phyloP scores from a whole-genome alignment of 1,140 invertebrate species.

The Glossosoma conforme region DNA sequence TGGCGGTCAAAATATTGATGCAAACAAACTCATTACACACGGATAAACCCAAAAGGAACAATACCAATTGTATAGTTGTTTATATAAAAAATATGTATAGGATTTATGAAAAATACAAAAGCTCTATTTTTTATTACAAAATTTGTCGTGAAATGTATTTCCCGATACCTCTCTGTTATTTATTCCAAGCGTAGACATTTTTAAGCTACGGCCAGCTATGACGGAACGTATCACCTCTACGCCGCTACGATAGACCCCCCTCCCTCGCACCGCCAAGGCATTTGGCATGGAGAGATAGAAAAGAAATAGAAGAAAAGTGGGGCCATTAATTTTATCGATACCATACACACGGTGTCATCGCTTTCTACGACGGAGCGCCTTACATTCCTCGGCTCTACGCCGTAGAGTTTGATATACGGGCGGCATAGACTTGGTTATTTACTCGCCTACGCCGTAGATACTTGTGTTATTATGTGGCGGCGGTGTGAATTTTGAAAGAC shows the following conservation, averaged over 20 bases:
- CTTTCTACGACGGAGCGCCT: slow-evolving; percentile 17
- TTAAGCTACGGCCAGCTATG: slow-evolving; percentile 10
- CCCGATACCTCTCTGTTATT: slow-evolving; percentile 7
- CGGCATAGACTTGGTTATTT: slow-evolving; percentile 18
- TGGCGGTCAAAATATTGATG: no score
- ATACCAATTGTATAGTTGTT: not conserved
- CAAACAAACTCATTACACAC: no score
- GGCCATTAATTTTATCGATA: slow-evolving; percentile 34
- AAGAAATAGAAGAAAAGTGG: slow-evolving; percentile 33
- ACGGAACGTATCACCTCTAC: slow-evolving; percentile 18
- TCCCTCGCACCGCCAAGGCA: slow-evolving; percentile 13
- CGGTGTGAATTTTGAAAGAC: not conserved
- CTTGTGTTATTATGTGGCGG: slow-evolving; percentile 1
- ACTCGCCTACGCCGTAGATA: slow-evolving; percentile 5
- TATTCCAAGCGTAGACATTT: slow-evolving; percentile 18
- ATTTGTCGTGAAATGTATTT: not conserved
- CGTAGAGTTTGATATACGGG: slow-evolving; percentile 30
- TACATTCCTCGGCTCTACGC: slow-evolving; percentile 27
- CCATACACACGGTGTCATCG: slow-evolving; percentile 31
- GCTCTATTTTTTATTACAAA: not conserved
- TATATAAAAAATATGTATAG: not conserved
- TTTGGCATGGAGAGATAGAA: slow-evolving; percentile 32
- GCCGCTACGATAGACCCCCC: not conserved
- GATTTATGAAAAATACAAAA: not conserved
- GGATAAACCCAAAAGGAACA: no score